These are phyloP conservation scores for Sympetrum striolatum DNA, from an alignment of 2,888 invertebrate species.

Conservation along the genomic window DNA sequence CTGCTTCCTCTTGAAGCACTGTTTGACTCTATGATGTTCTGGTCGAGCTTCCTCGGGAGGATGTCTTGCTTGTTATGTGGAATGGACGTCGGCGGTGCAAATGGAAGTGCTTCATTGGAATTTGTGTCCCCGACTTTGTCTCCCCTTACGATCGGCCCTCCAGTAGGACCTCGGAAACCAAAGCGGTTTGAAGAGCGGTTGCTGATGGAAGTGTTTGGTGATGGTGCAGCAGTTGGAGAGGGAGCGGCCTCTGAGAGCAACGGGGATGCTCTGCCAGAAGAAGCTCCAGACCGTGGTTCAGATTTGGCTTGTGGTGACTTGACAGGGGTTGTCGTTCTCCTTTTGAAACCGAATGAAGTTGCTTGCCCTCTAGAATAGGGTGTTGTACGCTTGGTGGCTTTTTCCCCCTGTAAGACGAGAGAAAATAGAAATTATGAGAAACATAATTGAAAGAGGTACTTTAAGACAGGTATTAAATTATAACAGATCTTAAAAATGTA, in stretches of 20 bases:
- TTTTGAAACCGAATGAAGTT: slow-evolving; percentile 84
- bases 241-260: neutral
- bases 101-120: slow-evolving; percentile 31
- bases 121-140: slow-evolving; percentile 30
- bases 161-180: slow-evolving; percentile 4
- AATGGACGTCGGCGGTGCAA: slow-evolving; percentile 5
- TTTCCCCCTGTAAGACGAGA: neutral
- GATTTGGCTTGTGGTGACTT: slow-evolving; percentile 13
- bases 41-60: slow-evolving; percentile 1
- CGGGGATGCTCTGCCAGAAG: slow-evolving; percentile 22
- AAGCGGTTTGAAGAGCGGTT: neutral
- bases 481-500: no score
- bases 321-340: slow-evolving; percentile 65
- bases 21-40: slow-evolving; percentile 3
- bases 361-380: slow-evolving; percentile 75
- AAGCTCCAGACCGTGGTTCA: slow-evolving; percentile 7
- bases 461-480: no score
- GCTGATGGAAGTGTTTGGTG: neutral
- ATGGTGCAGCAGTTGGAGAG: neutral
- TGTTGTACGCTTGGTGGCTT: slow-evolving; percentile 38
- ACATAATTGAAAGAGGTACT: neutral
- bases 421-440: neutral
- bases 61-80: neutral
- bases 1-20: neutral
- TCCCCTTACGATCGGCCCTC: neutral